Evolutionary conservation across 2,888 invertebrate species (phyloP).

Genomic region (Quadroppia sp.): DNA sequence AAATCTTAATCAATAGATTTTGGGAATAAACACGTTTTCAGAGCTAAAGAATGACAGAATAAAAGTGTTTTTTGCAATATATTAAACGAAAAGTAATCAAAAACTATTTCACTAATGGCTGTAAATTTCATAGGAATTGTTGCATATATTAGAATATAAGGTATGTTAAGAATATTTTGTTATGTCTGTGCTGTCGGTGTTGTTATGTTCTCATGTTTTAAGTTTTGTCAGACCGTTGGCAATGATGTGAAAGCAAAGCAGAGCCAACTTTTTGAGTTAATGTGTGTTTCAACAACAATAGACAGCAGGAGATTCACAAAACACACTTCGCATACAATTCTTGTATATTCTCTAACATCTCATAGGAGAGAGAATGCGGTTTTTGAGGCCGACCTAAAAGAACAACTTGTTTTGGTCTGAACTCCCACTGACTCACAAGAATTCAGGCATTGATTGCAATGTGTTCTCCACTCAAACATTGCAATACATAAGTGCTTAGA

Average conservation of each 20-base stretch:
- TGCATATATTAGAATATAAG: too few relatives aligned
- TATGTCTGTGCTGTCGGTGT: too few relatives aligned
- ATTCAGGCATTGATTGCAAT: not conserved
- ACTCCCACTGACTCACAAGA: conserved; percentile 21
- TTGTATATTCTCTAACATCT: not conserved
- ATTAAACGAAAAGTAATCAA: too few relatives aligned
- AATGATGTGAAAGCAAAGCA: not conserved
- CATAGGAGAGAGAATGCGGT: conserved; percentile 7
- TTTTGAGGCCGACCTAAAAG: conserved; percentile 1
- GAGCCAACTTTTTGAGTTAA: not conserved
- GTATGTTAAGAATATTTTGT: too few relatives aligned
- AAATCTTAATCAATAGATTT: conserved; percentile 20
- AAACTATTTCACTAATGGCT: too few relatives aligned
- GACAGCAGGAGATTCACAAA: conserved; percentile 18
- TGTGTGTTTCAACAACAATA: conserved; percentile 27
- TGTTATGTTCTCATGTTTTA: too few relatives aligned
- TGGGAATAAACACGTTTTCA: not conserved
- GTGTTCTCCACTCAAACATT: not conserved
- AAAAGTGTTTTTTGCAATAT: too few relatives aligned
- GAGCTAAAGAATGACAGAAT: not conserved
- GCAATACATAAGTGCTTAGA: too few relatives aligned
- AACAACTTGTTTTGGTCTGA: not conserved
- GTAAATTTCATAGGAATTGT: too few relatives aligned
- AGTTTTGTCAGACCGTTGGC: not conserved
- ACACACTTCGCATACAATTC: conserved; percentile 8